Percentiles rank a stretch among this genome's conserved stretches.
Conservation (phyloP, 2,113 vertebrate genomes). For the Synchiropus splendidus region DNA sequence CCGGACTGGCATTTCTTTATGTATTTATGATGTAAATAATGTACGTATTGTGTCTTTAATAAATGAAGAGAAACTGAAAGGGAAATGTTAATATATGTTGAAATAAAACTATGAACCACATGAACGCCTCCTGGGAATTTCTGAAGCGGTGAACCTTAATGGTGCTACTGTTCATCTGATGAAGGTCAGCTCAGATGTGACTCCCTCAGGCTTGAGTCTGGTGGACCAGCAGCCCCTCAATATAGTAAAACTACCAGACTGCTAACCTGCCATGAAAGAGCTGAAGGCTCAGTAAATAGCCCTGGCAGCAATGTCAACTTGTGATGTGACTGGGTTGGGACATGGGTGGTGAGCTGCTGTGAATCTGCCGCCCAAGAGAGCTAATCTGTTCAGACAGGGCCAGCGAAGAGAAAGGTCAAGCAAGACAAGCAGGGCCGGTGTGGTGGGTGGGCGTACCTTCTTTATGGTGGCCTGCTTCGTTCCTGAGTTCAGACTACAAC, state of each 20-base stretch:
- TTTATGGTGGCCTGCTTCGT: slow-evolving; percentile 27
- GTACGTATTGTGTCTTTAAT: slow-evolving; percentile 46
- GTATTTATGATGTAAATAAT: slow-evolving; percentile 10
- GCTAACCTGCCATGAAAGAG: slow-evolving; percentile 21
- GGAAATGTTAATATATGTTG: slow-evolving; percentile 53
- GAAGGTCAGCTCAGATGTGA: slow-evolving; percentile 50
- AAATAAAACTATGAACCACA: slow-evolving; percentile 55
- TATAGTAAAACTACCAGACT: no score
- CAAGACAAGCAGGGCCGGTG: slow-evolving; percentile 28
- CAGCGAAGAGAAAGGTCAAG: slow-evolving; percentile 51
- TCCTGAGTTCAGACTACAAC: no score
- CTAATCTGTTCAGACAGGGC: slow-evolving; percentile 47
- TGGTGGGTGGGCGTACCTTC: slow-evolving; percentile 22
- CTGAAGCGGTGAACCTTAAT: slow-evolving; percentile 12
- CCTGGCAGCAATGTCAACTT: background rate
- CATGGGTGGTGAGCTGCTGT: slow-evolving; percentile 18
- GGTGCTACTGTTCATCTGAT: slow-evolving; percentile 14
- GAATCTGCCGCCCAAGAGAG: slow-evolving; percentile 20
- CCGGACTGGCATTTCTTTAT: no score
- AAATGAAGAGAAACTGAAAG: slow-evolving; percentile 16
- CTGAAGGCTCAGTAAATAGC: no score
- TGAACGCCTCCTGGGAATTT: slow-evolving; percentile 19
- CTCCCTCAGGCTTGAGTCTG: slow-evolving; percentile 41
- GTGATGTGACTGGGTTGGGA: slow-evolving; percentile 20
- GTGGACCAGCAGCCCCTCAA: slow-evolving; percentile 2